These are phyloP conservation scores for Ricordea florida DNA, from an alignment of 92 coral and sea anemone genomes.

Conservation along the genomic window DNA sequence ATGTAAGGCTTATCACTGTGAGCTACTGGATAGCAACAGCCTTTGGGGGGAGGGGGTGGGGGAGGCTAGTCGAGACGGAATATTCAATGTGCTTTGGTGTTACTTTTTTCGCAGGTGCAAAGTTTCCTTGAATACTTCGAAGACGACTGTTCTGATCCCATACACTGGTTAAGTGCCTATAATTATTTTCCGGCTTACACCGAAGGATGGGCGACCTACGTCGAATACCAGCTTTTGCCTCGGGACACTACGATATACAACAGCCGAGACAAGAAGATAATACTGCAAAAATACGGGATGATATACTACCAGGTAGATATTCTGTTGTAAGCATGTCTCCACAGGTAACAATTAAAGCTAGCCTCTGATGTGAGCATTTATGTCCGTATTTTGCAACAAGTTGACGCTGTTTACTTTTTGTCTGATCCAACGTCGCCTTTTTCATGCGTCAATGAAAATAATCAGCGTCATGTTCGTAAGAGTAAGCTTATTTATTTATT, in stretches of 20 bases:
- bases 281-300: slow-evolving; percentile 81
- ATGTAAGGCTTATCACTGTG: too few relatives aligned
- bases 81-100: background rate
- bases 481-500: too few relatives aligned
- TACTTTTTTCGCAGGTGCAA: slow-evolving; percentile 58
- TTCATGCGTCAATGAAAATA: too few relatives aligned
- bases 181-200: slow-evolving; percentile 78
- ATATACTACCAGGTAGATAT: slow-evolving; percentile 25
- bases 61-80: too few relatives aligned
- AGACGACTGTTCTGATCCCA: slow-evolving; percentile 38
- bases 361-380: too few relatives aligned
- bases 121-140: slow-evolving; percentile 71
- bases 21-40: too few relatives aligned
- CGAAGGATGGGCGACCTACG: slow-evolving; percentile 96
- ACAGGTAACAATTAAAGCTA: too few relatives aligned
- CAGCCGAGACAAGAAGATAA: slow-evolving; percentile 14
- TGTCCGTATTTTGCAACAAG: too few relatives aligned
- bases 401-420: too few relatives aligned
- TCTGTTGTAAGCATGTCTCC: background rate
- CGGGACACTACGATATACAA: slow-evolving; percentile 67
- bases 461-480: too few relatives aligned
- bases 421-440: too few relatives aligned
- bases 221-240: slow-evolving; percentile 69
- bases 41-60: too few relatives aligned
- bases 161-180: slow-evolving; percentile 43